These are phyloP conservation scores for Druon quercuslanigerum DNA, from an alignment of 1,140 invertebrate genomes.

Conservation along the genomic window DNA sequence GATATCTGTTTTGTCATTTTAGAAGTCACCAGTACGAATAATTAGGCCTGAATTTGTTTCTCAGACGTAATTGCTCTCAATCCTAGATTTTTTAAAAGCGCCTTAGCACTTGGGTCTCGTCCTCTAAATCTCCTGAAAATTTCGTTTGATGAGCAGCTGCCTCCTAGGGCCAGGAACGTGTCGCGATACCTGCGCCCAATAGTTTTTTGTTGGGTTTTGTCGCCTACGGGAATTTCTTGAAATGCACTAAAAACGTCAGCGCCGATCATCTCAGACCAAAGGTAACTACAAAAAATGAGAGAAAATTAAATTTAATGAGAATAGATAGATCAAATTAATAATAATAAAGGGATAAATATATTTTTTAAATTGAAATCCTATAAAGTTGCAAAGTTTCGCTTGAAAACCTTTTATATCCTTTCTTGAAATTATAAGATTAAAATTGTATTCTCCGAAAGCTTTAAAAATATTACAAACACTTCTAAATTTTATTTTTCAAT, in stretches of 20 bases:
- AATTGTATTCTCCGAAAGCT: no score
- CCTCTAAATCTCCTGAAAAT: conserved; percentile 93
- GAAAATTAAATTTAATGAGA: neutral
- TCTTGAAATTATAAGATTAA: no score
- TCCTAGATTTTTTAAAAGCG: conserved; percentile 83
- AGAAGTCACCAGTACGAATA: neutral
- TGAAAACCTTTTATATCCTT: no score
- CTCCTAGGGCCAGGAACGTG: conserved; percentile 90
- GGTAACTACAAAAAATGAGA: conserved; percentile 74
- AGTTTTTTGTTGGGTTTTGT: conserved; percentile 74
- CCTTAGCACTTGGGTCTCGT: conserved; percentile 90
- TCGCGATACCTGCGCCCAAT: conserved; percentile 86
- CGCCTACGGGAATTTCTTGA: conserved; percentile 78
- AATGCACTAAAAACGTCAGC: conserved; percentile 93
- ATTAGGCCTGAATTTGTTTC: neutral
- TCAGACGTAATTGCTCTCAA: conserved; percentile 58
- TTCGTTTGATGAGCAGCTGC: conserved; percentile 86
- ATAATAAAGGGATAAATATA: neutral
- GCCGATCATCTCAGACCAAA: conserved; percentile 92
- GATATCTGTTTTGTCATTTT: neutral
- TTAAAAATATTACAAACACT: no score
- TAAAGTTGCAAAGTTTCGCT: no score
- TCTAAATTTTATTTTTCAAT: no score
- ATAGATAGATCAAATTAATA: neutral
- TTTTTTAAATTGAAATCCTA: no score